phyloP scores from a whole-genome alignment of 2,888 invertebrate genomes.

The Chloroclystis v-ata region DNA sequence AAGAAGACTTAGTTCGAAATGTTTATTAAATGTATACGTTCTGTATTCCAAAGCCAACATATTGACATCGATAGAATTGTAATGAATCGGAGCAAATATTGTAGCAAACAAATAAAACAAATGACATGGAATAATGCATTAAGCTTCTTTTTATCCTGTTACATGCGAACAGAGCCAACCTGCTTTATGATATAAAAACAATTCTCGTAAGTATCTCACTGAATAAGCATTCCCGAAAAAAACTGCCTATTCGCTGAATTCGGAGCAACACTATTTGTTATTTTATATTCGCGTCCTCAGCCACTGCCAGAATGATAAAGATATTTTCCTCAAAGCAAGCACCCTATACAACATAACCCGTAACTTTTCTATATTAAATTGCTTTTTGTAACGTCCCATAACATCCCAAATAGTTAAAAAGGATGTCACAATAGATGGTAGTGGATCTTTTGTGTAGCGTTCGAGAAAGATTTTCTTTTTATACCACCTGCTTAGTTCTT shows the following conservation, averaged over 20 bases:
- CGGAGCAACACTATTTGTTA: slow-evolving; percentile 31
- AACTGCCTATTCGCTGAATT: slow-evolving; percentile 1
- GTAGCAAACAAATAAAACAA: too few species aligned
- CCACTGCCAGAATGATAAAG: slow-evolving; percentile 44
- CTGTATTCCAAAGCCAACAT: too few species aligned
- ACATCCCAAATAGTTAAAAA: slow-evolving; percentile 26
- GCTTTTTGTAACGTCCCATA: slow-evolving; percentile 33
- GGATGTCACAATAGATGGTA: slow-evolving; percentile 11
- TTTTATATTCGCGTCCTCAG: slow-evolving; percentile 47
- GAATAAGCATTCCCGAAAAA: background rate
- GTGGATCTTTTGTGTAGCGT: slow-evolving; percentile 4
- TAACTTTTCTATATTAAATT: slow-evolving; percentile 40
- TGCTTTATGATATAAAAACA: background rate
- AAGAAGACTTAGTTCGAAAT: too few species aligned
- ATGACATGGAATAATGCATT: background rate
- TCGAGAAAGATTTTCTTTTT: slow-evolving; percentile 1
- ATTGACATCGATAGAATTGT: too few species aligned
- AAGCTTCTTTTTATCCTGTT: too few species aligned
- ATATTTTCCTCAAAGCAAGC: slow-evolving; percentile 48
- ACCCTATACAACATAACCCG: slow-evolving; percentile 34
- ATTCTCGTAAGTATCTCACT: background rate
- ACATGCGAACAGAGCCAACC: background rate
- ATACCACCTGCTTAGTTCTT: background rate
- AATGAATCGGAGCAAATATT: too few species aligned
- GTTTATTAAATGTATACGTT: too few species aligned